Conservation (phyloP, 23 tunicate species). For the Trididemnum clinides region DNA sequence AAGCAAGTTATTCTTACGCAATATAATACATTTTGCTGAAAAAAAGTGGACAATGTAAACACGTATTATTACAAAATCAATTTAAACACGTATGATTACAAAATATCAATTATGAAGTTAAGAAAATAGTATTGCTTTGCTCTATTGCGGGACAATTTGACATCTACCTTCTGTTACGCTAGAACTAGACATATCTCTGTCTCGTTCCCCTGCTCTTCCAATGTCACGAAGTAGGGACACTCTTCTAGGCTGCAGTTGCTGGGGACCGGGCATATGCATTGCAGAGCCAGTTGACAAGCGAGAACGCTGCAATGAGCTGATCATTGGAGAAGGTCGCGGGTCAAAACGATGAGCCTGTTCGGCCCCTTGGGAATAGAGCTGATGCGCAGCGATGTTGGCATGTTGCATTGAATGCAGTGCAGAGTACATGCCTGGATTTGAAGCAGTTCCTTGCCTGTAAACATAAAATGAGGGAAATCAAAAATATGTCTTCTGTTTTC, state of each 20-base stretch:
- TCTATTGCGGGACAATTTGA: too few species aligned
- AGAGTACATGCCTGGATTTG: neutral
- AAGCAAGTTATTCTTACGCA: too few species aligned
- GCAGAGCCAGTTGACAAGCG: neutral
- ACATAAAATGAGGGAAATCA: too few species aligned
- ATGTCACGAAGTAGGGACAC: slow-evolving; percentile 83
- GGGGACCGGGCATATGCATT: neutral
- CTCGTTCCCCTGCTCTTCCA: slow-evolving; percentile 86
- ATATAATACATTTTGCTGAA: too few species aligned
- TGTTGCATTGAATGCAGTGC: neutral
- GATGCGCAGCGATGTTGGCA: neutral
- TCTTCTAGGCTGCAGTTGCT: slow-evolving; percentile 9
- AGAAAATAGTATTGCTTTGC: neutral
- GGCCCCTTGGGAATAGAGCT: neutral
- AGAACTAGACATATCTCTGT: slow-evolving; percentile 47
- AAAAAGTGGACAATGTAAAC: too few species aligned
- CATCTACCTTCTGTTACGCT: neutral
- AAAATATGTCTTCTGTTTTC: too few species aligned
- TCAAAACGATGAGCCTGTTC: slow-evolving; percentile 17
- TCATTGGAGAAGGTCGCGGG: slow-evolving; percentile 9
- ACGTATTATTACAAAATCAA: neutral
- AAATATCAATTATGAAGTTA: neutral
- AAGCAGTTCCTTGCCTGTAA: neutral
- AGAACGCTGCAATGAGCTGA: neutral
- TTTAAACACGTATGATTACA: neutral